Evolutionary conservation across 1,140 invertebrate genomes (phyloP).

Genomic region (Ips nitidus): DNA sequence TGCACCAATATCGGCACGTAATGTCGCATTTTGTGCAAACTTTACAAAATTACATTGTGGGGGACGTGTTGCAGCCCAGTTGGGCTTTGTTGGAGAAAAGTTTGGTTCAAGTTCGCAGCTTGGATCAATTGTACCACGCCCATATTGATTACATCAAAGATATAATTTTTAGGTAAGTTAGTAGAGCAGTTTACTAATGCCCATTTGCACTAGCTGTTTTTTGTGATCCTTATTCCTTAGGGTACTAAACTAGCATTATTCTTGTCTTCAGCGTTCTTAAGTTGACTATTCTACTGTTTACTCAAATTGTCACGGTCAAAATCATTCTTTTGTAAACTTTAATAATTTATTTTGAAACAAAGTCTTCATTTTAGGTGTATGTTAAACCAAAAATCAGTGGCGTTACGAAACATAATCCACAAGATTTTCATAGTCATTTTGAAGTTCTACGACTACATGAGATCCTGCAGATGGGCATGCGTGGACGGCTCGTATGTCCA

Average conservation of each 20-base stretch:
- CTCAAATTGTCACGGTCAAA: too few relatives aligned
- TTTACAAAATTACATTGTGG: constrained; percentile 70
- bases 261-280: background rate
- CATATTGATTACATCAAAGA: constrained; percentile 73
- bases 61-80: constrained; percentile 67
- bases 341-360: too few relatives aligned
- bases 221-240: background rate
- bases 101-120: constrained; percentile 60
- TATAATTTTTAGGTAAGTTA: constrained; percentile 60
- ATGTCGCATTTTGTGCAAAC: constrained; percentile 73
- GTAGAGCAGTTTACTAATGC: background rate
- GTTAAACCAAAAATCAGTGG: constrained; percentile 65
- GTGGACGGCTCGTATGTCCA: constrained; percentile 43
- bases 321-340: too few relatives aligned
- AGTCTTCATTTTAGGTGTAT: constrained; percentile 57
- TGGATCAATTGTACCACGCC: constrained; percentile 68
- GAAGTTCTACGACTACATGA: constrained; percentile 64
- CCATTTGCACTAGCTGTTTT: too few relatives aligned
- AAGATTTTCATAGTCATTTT: constrained; percentile 70
- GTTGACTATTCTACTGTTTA: too few relatives aligned
- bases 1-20: constrained; percentile 69
- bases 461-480: constrained; percentile 44
- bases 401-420: constrained; percentile 64
- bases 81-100: constrained; percentile 71
- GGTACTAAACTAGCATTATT: background rate